These are phyloP conservation scores for Spialia ferax DNA, from an alignment of 2,888 invertebrate species.

Conservation along the genomic window DNA sequence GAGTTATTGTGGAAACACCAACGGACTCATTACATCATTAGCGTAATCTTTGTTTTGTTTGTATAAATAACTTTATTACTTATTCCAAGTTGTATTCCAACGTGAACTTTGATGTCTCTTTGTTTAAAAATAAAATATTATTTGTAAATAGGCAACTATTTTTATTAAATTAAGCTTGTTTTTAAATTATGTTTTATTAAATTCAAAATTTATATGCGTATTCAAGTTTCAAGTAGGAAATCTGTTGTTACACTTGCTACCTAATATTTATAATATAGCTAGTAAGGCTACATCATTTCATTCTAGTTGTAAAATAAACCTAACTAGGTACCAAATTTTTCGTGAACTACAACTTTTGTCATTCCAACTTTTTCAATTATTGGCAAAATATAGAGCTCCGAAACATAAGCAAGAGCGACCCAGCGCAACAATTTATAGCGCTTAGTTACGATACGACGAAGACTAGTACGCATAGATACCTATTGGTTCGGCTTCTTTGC, in stretches of 20 bases:
- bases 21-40: constrained; percentile 47
- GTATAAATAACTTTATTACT: constrained; percentile 13
- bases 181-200: not conserved
- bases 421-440: constrained; percentile 14
- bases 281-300: too few species aligned
- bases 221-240: not conserved
- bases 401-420: not conserved
- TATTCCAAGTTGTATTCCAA: constrained; percentile 9
- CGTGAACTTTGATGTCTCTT: constrained; percentile 6
- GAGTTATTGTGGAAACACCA: constrained; percentile 36
- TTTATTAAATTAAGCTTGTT: too few species aligned
- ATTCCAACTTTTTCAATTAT: not conserved
- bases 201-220: not conserved
- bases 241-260: too few species aligned
- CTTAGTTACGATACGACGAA: constrained; percentile 17
- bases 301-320: too few species aligned
- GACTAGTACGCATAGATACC: constrained; percentile 44
- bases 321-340: too few species aligned
- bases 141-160: too few species aligned
- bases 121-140: constrained; percentile 7
- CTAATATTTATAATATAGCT: too few species aligned
- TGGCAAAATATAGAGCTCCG: not conserved
- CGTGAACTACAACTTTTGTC: not conserved
- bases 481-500: constrained; percentile 64
- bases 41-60: constrained; percentile 44